phyloP scores from a whole-genome alignment of 2,888 invertebrate species.

The Pelosia muscerda region DNA sequence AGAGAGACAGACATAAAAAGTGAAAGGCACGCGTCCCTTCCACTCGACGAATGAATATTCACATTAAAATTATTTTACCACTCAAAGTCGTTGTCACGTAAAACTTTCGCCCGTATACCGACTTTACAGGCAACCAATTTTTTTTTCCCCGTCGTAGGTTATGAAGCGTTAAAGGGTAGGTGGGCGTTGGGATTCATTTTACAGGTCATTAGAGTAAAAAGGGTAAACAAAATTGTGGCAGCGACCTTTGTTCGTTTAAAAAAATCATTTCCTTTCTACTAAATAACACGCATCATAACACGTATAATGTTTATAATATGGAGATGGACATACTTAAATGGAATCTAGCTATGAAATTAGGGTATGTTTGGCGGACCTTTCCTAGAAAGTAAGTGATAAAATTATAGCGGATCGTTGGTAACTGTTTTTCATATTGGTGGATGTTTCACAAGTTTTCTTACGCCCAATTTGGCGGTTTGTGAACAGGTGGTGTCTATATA shows the following conservation, averaged over 20 bases:
- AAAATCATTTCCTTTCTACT: conserved; percentile 51
- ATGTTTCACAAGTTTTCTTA: conserved; percentile 11
- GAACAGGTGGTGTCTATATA: conserved; percentile 11
- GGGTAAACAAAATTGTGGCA: conserved; percentile 70
- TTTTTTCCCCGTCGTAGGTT: conserved; percentile 65
- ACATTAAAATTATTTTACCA: too few species aligned
- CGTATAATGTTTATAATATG: conserved; percentile 27
- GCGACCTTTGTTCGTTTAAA: conserved; percentile 55
- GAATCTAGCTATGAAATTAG: conserved; percentile 16
- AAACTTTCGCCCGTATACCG: too few species aligned
- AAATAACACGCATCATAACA: conserved; percentile 40
- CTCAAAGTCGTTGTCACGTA: too few species aligned
- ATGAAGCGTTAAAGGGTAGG: conserved; percentile 68
- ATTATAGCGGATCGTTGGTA: conserved; percentile 13
- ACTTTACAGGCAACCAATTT: too few species aligned
- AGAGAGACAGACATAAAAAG: too few species aligned
- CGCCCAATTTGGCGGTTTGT: conserved; percentile 9
- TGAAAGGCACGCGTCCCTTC: too few species aligned
- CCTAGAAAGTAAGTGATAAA: conserved; percentile 15
- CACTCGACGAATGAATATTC: too few species aligned
- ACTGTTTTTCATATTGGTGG: conserved; percentile 5
- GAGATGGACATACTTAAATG: conserved; percentile 24
- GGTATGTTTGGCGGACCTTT: conserved; percentile 14
- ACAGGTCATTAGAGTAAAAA: conserved; percentile 80
- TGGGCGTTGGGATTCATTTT: conserved; percentile 69